Base-by-base conservation (phyloP, 2,888 invertebrate species). In the Rhopalosiphum nymphaeae region DNA sequence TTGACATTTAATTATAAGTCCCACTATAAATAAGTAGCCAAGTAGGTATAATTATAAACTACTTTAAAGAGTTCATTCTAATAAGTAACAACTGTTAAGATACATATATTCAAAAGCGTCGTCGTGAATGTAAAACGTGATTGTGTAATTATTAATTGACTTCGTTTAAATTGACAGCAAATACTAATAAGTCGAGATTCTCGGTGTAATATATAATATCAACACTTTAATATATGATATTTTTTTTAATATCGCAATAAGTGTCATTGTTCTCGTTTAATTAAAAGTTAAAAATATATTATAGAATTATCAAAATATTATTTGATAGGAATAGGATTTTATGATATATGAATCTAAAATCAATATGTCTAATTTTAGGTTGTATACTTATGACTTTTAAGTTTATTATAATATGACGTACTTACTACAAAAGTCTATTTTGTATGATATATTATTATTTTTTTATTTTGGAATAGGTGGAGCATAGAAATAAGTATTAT, bases 131-230 rank as follows among this genome's bases (percentile, higher is more conserved):
- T 88, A n/a, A 53, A 88, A 53, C 21, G 53, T 53, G 88, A 42
- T 89, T 44, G 89, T 89, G 42, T 78, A 78, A 78, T 57, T 42
- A 26, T 89, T 89, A 89, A 89, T 89, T 89, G 57, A 89, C 89
- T 89, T 61, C 89, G 56, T 61, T 89, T 89, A 89, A 89, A 89
- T 56, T 16, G 89, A 42, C 44, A 57, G 42, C 9, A 56, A 26
- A 78, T 78, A 78, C 21, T 36, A 88, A 36, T 36, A 36, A 42
- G 21, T 21, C 36, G 36, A 78, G 36, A 21, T 78, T 78, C 78
- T 78, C 21, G 2, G 36, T 36, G 21, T 21, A 78, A 36, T 36
- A 36, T 21, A 36, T 21, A 78, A 78, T 78, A 78, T 9, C 3
- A 2, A 36, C 36, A 78, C 21, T 9, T 21, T 78, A 36, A 36